A percentile compares a stretch with the other conserved stretches of the same genome.
These are phyloP conservation scores for Uria lomvia DNA, from an alignment of 2,113 vertebrate species.

Conservation along the genomic window DNA sequence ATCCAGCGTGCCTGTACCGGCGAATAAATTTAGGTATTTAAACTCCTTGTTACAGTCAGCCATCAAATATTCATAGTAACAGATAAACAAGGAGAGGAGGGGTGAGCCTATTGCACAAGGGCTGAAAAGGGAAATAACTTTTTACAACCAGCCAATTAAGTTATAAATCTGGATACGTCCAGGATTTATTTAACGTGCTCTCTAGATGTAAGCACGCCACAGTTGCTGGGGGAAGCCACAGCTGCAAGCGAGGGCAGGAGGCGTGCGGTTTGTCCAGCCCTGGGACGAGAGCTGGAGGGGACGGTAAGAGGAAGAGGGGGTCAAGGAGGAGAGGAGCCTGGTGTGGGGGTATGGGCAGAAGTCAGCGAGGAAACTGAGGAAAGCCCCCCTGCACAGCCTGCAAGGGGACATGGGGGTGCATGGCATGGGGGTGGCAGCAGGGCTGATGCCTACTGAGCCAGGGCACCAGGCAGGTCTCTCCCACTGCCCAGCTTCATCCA, in stretches of 20 bases:
- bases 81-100: constrained; percentile 32
- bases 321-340: not conserved
- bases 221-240: rapidly evolving
- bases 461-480: not conserved
- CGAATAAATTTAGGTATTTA: constrained; percentile 33
- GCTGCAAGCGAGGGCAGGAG: not conserved
- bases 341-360: not conserved
- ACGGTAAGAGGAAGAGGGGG: not conserved
- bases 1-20: not conserved
- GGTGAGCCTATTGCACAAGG: constrained; percentile 1
- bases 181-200: not conserved
- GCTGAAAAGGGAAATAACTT: constrained; percentile 41
- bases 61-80: constrained; percentile 57
- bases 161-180: not conserved
- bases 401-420: rapidly evolving
- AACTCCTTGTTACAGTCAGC: constrained; percentile 20
- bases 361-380: not conserved
- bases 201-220: not conserved
- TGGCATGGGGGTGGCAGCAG: not conserved
- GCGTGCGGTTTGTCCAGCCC: not conserved
- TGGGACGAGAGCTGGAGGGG: not conserved
- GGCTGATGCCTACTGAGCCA: not conserved
- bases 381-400: not conserved
- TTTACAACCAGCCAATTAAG: constrained; percentile 30
- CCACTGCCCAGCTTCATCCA: not conserved